phyloP scores from a whole-genome alignment of 2,888 invertebrate genomes.

The Entomobrya proxima region DNA sequence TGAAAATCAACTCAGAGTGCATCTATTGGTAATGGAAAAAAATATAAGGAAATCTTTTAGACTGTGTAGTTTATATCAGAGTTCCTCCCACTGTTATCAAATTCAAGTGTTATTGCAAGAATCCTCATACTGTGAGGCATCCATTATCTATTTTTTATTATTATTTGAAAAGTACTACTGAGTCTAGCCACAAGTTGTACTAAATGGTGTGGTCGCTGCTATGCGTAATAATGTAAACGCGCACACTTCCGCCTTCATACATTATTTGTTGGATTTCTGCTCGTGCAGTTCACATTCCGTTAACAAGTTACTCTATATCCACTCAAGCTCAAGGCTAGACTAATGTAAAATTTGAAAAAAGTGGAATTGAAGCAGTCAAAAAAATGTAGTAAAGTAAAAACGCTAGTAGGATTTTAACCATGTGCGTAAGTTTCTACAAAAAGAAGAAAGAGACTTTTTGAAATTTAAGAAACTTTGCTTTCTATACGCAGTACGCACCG shows the following conservation, averaged over 20 bases:
- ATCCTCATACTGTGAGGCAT: background rate
- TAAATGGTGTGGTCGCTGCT: background rate
- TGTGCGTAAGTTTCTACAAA: conserved; percentile 13
- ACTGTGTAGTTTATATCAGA: background rate
- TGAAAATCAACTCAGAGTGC: conserved; percentile 33
- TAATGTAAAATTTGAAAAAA: conserved; percentile 19
- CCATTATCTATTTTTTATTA: conserved; percentile 27
- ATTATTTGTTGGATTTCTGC: conserved; percentile 6
- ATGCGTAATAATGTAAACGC: conserved; percentile 8
- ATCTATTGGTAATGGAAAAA: background rate
- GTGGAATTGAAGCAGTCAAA: background rate
- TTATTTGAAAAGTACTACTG: background rate
- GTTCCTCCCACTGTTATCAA: background rate
- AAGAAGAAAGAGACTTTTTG: background rate
- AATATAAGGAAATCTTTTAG: background rate
- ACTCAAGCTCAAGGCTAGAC: conserved; percentile 18
- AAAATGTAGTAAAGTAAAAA: background rate
- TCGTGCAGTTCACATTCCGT: conserved; percentile 36
- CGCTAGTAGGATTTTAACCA: background rate
- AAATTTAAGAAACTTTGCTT: conserved; percentile 31
- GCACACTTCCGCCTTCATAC: background rate
- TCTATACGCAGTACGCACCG: background rate
- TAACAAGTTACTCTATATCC: conserved; percentile 50
- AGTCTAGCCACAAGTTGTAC: background rate
- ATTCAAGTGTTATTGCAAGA: background rate